Percentiles rank a stretch among this genome's conserved stretches.
Evolutionary conservation across 1,140 invertebrate species (phyloP).

Genomic region (Parasteatoda tepidariorum): DNA sequence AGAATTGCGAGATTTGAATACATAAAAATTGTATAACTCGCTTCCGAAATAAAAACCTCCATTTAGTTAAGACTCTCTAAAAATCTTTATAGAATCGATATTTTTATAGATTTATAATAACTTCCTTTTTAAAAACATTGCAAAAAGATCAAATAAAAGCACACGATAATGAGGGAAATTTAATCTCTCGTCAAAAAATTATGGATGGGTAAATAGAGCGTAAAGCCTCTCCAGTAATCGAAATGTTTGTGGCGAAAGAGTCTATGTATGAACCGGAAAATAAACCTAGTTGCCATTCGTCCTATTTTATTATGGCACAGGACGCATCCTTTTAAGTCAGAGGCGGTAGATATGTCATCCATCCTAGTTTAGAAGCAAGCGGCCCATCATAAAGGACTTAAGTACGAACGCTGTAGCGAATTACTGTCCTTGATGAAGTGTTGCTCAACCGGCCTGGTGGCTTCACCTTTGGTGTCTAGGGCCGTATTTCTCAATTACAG

Average conservation of each 20-base stretch:
- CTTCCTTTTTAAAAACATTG: not conserved
- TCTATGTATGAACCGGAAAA: slow-evolving; percentile 14
- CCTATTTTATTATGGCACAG: slow-evolving; percentile 46
- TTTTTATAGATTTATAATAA: not conserved
- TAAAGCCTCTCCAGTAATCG: not conserved
- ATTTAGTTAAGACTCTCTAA: not conserved
- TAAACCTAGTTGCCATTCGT: slow-evolving; percentile 18
- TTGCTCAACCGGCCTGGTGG: slow-evolving; percentile 42
- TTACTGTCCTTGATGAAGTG: slow-evolving; percentile 58
- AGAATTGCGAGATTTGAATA: too few species aligned
- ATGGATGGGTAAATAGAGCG: not conserved
- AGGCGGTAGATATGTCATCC: slow-evolving; percentile 38
- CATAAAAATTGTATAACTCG: too few species aligned
- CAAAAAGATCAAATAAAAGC: not conserved
- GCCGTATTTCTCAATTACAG: slow-evolving; percentile 61
- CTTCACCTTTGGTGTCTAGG: slow-evolving; percentile 61
- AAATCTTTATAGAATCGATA: not conserved
- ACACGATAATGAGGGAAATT: not conserved
- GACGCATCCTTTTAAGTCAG: slow-evolving; percentile 50
- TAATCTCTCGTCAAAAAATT: not conserved
- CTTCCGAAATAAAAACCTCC: not conserved
- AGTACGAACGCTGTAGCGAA: slow-evolving; percentile 45
- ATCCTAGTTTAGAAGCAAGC: slow-evolving; percentile 55
- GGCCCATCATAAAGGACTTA: slow-evolving; percentile 60
- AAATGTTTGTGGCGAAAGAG: not conserved